These are phyloP conservation scores for Nestor notabilis DNA, from an alignment of 2,113 vertebrate genomes.

Conservation along the genomic window DNA sequence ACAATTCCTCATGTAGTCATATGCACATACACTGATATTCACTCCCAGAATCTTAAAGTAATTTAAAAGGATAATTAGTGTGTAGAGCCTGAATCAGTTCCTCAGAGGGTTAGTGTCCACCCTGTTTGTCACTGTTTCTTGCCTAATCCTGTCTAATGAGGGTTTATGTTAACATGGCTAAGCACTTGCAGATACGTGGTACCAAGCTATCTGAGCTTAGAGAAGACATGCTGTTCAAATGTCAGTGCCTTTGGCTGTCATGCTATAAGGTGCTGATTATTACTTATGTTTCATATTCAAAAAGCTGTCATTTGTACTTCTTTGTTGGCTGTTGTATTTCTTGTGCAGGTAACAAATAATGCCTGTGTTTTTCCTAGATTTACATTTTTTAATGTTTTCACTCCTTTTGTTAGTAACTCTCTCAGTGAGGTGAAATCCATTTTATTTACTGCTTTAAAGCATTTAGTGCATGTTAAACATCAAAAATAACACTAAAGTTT, in stretches of 20 bases:
- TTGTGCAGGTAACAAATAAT: not conserved
- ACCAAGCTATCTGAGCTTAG: conserved; percentile 85
- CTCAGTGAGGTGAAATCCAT: not conserved
- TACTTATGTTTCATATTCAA: conserved; percentile 67
- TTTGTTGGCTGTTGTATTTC: not conserved
- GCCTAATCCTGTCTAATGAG: conserved; percentile 95
- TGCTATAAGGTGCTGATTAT: conserved; percentile 78
- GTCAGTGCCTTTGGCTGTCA: conserved; percentile 85
- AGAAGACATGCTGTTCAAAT: conserved; percentile 83
- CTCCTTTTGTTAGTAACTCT: not conserved
- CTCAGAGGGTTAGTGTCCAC: conserved; percentile 89
- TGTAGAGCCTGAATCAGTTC: conserved; percentile 76
- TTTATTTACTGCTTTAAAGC: not conserved
- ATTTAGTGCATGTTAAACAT: not conserved
- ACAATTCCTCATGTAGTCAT: conserved; percentile 45
- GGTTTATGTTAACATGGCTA: conserved; percentile 96
- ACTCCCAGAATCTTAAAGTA: conserved; percentile 67
- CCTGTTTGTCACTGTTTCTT: conserved; percentile 89
- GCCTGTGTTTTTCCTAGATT: not conserved
- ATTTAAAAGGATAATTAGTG: conserved; percentile 87
- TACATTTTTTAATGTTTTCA: not conserved
- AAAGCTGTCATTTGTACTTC: conserved; percentile 17
- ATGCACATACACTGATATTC: conserved; percentile 18
- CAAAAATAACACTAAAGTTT: not conserved
- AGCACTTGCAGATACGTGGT: conserved; percentile 83